phyloP scores from a whole-genome alignment of 2,797 vertebrate genomes.

The Bradypodion pumilum region DNA sequence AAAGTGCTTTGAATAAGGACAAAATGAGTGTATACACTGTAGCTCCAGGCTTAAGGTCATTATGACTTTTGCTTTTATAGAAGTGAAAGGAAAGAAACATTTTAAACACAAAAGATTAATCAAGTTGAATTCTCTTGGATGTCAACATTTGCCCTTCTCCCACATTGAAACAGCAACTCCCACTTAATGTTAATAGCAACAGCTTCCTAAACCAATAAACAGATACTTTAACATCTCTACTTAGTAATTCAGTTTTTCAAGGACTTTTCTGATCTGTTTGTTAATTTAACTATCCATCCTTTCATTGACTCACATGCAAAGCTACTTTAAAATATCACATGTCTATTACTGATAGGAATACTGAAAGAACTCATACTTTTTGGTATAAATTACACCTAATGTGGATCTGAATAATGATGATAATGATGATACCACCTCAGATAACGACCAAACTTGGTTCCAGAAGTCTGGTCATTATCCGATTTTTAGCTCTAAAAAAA shows the following conservation, averaged over 20 bases:
- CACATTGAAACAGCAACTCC: slow-evolving; percentile 44
- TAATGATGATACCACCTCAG: too few species aligned
- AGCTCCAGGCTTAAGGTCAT: slow-evolving; percentile 53
- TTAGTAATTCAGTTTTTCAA: neutral
- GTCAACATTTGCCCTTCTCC: slow-evolving; percentile 50
- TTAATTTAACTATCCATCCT: neutral
- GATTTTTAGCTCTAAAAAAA: too few species aligned
- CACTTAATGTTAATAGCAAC: slow-evolving; percentile 1
- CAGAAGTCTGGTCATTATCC: too few species aligned
- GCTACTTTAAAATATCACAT: neutral
- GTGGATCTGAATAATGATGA: too few species aligned
- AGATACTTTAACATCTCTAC: neutral
- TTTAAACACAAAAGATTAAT: slow-evolving; percentile 58
- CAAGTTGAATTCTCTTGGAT: slow-evolving; percentile 41
- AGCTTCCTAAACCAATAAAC: neutral
- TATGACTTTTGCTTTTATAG: slow-evolving; percentile 50
- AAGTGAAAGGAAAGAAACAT: slow-evolving; percentile 42
- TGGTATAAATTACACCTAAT: neutral
- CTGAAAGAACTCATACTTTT: neutral
- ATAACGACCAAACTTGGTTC: too few species aligned
- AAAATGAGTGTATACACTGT: slow-evolving; percentile 48
- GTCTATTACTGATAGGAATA: neutral
- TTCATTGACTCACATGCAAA: slow-evolving; percentile 29
- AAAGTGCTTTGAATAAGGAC: slow-evolving; percentile 42
- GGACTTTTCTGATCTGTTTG: slow-evolving; percentile 8